Base-by-base conservation (phyloP, 2,888 invertebrate genomes). In the Pachydiplax longipennis region DNA sequence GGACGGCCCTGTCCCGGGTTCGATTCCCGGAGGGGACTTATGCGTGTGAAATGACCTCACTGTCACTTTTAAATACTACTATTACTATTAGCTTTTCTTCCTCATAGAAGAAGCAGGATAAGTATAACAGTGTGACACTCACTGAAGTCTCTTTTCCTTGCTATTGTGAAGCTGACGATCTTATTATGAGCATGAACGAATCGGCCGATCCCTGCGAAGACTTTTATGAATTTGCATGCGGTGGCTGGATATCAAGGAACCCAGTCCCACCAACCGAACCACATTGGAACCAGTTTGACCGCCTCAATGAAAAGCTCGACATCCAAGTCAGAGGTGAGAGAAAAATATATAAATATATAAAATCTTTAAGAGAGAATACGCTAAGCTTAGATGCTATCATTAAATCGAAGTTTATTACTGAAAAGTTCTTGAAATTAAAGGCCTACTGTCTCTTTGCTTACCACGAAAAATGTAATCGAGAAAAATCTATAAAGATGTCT, bases 261-360 rank as follows among this genome's bases (percentile, higher is more conserved):
- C 93, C 93, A 25, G 93, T 94, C n/a, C 93, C 93, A 25, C 92
- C 61, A 35, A 91, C 91, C 6, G 83, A 91, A 37, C n/a, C 83
- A 18, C 91, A 91, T 31, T 93, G 96, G 96, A 96, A 96, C 93
- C 96, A 96, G 93, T 94, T 96, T 90, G 95, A 95, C 58, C 93
- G 94, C 91, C 94, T 96, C 0, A 93, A 96, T 81, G 96, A 96
- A 92, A 95, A 95, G 90, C 94, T 96, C 81, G 94, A 95, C 90
- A 93, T 93, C 22, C 95, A 96, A 92, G 94, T 96, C 91, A 93
- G 95, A 92, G 95, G 96, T 92, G 91, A 44, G 44, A 44, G 44
- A n/a, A 37, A n/a, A 31, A 65, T 31, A 31, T 31, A 31, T 18
- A 18, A 18, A 53, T 53, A 3, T 3, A 1, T 53, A 3, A 0